These are phyloP conservation scores for Mormyrus proboscirostris DNA, from an alignment of 2,797 vertebrate genomes.

Conservation along the genomic window DNA sequence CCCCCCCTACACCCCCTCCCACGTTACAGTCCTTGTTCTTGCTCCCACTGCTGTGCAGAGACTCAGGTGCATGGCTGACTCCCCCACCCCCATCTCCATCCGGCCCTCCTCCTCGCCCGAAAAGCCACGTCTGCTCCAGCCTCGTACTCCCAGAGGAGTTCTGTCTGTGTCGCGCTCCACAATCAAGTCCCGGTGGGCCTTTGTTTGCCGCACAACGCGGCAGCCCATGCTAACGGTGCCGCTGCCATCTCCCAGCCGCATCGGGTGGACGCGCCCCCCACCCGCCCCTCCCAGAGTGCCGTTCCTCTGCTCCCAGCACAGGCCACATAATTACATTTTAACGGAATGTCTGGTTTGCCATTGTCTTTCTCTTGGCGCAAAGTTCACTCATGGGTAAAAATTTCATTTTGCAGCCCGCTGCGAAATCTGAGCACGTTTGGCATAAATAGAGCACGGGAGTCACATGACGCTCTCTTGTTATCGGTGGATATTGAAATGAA, in stretches of 20 bases:
- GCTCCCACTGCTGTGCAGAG: neutral
- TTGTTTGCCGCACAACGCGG: neutral
- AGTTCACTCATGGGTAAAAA: conserved; percentile 22
- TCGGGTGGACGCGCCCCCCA: too few relatives aligned
- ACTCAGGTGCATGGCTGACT: neutral
- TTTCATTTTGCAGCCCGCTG: conserved; percentile 14
- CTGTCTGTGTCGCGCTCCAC: neutral
- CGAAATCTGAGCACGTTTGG: neutral
- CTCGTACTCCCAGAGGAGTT: neutral
- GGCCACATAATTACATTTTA: conserved; percentile 19
- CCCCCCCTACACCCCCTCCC: neutral
- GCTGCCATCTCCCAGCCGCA: neutral
- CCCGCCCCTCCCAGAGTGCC: neutral
- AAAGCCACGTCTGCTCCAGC: neutral
- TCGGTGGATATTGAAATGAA: conserved; percentile 16
- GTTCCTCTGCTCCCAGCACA: neutral
- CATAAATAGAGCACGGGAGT: conserved; percentile 7
- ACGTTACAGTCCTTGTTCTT: neutral
- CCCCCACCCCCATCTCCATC: neutral
- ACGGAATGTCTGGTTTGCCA: conserved; percentile 15
- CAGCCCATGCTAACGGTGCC: neutral
- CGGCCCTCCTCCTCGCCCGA: neutral
- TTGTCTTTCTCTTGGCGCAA: conserved; percentile 13
- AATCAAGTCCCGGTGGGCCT: neutral
- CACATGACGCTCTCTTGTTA: neutral